These are phyloP conservation scores for Acanthiza pusilla DNA, from an alignment of 2,797 vertebrate species.

Conservation along the genomic window DNA sequence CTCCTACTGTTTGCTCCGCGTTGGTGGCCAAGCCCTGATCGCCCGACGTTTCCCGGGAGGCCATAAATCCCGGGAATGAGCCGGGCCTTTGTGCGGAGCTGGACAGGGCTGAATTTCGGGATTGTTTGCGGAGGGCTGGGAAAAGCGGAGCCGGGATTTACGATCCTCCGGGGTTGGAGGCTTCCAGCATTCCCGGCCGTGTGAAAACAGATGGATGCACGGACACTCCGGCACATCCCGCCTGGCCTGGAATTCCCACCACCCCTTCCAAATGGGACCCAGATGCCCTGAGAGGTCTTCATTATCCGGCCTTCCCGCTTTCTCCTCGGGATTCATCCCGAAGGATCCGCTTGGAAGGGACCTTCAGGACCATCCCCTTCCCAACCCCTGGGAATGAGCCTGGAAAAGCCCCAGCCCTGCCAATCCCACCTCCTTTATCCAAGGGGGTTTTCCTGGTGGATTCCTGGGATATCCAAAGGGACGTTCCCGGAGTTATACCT, in stretches of 20 bases:
- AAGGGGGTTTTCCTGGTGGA: fast-evolving
- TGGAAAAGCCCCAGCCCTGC: not conserved
- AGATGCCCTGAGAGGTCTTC: constrained; percentile 89
- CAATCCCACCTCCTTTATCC: not conserved
- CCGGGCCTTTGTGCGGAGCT: constrained; percentile 95
- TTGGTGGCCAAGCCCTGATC: constrained; percentile 99
- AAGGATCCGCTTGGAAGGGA: not conserved
- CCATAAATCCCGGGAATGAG: constrained; percentile 98
- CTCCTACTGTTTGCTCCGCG: constrained; percentile 98
- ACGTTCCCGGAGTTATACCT: not conserved
- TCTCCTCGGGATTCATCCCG: not conserved
- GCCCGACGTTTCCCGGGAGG: constrained; percentile 92
- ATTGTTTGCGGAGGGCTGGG: constrained; percentile 99
- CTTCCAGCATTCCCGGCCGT: constrained; percentile 94
- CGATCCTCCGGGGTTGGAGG: constrained; percentile 95
- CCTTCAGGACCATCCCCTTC: not conserved
- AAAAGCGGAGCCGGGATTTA: constrained; percentile 95
- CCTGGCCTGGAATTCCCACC: constrained; percentile 86
- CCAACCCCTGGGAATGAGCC: fast-evolving
- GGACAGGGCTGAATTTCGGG: constrained; percentile 97
- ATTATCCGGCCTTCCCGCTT: not conserved
- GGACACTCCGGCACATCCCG: constrained; percentile 86
- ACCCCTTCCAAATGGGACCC: constrained; percentile 92
- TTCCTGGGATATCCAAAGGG: fast-evolving
- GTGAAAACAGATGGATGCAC: constrained; percentile 99